phyloP scores from a whole-genome alignment of 2,113 vertebrate species.

The Nothocercus nigrocapillus region DNA sequence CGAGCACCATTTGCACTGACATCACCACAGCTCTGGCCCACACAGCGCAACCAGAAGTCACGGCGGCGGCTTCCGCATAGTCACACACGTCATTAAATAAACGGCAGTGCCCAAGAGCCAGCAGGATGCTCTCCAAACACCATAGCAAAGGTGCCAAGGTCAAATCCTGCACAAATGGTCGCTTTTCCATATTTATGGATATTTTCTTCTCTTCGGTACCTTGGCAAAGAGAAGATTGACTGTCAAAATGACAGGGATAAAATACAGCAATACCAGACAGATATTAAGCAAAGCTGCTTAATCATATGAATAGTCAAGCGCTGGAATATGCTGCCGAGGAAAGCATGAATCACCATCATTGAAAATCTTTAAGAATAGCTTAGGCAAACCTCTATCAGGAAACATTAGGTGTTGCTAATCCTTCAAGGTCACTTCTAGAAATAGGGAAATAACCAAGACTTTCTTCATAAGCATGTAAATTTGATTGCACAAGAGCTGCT shows the following conservation, averaged over 20 bases:
- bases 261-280: not conserved
- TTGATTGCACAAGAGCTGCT: not conserved
- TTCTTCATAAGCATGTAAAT: not conserved
- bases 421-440: conserved; percentile 44
- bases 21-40: not conserved
- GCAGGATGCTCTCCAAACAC: not conserved
- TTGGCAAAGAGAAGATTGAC: not conserved
- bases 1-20: not conserved
- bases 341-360: not conserved
- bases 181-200: not conserved
- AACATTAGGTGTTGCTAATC: not conserved
- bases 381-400: conserved; percentile 14
- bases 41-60: fast-evolving
- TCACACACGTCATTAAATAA: not conserved
- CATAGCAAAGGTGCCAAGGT: not conserved
- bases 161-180: not conserved
- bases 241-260: not conserved
- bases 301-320: not conserved
- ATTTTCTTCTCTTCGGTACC: not conserved
- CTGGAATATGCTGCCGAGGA: not conserved
- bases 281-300: not conserved
- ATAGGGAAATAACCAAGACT: not conserved
- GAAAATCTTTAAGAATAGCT: conserved; percentile 26
- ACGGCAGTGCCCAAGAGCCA: not conserved
- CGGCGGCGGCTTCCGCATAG: not conserved